Evolutionary conservation across 2,888 invertebrate species (phyloP).

Genomic region (Tenthredo amoena): DNA sequence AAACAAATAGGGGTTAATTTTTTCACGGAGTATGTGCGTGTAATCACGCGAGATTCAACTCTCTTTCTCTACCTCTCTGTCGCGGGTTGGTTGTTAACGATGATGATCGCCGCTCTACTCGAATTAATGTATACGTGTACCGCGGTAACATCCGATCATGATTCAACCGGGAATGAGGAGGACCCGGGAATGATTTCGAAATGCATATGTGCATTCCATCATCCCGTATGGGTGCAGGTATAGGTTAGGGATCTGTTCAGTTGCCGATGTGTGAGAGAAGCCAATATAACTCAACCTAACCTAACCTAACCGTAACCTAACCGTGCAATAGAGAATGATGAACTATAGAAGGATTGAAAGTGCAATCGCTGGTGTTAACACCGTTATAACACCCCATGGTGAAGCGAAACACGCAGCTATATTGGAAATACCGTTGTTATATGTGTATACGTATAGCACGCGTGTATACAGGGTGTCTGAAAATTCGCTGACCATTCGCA

Average conservation of each 20-base stretch:
- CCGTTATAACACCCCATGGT: slow-evolving; percentile 71
- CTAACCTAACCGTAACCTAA: not conserved
- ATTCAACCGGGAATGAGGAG: slow-evolving; percentile 9
- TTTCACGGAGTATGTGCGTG: not conserved
- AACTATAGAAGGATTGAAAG: slow-evolving; percentile 76
- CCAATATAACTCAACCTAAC: slow-evolving; percentile 64
- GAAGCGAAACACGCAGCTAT: slow-evolving; percentile 23
- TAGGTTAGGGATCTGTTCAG: slow-evolving; percentile 9
- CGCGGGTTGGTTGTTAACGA: slow-evolving; percentile 66
- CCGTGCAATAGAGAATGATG: slow-evolving; percentile 67
- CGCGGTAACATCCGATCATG: slow-evolving; percentile 59
- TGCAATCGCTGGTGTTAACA: slow-evolving; percentile 76
- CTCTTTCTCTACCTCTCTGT: not conserved
- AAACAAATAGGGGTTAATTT: not conserved
- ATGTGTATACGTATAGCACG: not conserved
- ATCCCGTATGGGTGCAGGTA: slow-evolving; percentile 3
- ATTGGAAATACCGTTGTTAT: slow-evolving; percentile 27
- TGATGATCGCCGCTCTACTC: slow-evolving; percentile 61
- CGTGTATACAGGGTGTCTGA: no score
- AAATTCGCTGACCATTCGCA: no score
- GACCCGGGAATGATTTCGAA: slow-evolving; percentile 12
- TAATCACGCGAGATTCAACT: slow-evolving; percentile 30
- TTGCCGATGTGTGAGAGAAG: slow-evolving; percentile 36
- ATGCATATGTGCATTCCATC: slow-evolving; percentile 57
- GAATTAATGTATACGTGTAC: not conserved